Percentiles rank a stretch among this genome's conserved stretches.
phyloP scores from a whole-genome alignment of 1,140 invertebrate genomes.

The Meloidogyne floridensis region DNA sequence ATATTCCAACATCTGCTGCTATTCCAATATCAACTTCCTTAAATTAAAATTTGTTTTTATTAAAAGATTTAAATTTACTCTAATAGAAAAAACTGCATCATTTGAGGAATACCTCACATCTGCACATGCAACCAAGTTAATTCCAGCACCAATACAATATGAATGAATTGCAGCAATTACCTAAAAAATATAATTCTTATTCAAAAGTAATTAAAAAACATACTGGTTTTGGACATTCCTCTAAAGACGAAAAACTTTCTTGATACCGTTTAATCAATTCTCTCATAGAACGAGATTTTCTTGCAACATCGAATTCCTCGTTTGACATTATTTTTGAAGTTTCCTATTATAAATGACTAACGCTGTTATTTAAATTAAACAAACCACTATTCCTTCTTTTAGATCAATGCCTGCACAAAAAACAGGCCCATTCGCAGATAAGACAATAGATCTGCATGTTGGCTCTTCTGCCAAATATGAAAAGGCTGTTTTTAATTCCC shows the following conservation, averaged over 20 bases:
- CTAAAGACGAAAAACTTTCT: constrained; percentile 67
- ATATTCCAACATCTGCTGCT: constrained; percentile 88
- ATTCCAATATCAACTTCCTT: constrained; percentile 74
- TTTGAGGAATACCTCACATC: constrained; percentile 88
- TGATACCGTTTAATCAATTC: constrained; percentile 76
- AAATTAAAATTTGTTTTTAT: constrained; percentile 1
- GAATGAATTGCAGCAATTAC: constrained; percentile 44
- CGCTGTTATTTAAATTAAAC: neutral
- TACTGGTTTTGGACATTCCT: constrained; percentile 84
- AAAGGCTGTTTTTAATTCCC: constrained; percentile 83
- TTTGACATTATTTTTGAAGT: constrained; percentile 38
- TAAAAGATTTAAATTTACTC: constrained; percentile 44
- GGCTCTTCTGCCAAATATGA: constrained; percentile 74
- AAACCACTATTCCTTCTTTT: constrained; percentile 49
- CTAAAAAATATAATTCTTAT: constrained; percentile 63
- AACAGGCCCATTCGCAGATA: constrained; percentile 79
- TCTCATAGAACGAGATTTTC: constrained; percentile 73
- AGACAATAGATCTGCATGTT: constrained; percentile 80
- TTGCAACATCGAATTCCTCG: constrained; percentile 75
- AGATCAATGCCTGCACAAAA: constrained; percentile 77
- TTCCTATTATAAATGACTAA: constrained; percentile 32
- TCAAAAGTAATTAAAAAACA: constrained; percentile 83
- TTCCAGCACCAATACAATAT: constrained; percentile 78
- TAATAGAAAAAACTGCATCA: constrained; percentile 89
- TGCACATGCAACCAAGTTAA: constrained; percentile 81